Evolutionary conservation across 1,140 invertebrate species (phyloP).

Genomic region (Tribolium madens): DNA sequence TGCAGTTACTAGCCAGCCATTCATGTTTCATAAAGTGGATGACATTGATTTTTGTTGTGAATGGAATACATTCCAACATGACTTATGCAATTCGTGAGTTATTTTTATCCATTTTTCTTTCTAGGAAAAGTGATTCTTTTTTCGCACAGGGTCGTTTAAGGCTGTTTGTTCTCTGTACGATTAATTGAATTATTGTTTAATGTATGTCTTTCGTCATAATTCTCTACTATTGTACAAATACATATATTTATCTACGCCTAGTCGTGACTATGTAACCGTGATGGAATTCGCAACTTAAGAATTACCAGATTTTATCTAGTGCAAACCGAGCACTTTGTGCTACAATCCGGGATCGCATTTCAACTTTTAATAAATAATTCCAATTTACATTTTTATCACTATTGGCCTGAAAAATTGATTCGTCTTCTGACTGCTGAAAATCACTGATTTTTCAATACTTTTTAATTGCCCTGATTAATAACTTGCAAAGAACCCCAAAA

Average conservation of each 20-base stretch:
- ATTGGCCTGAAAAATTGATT: too few species aligned
- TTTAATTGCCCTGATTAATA: too few species aligned
- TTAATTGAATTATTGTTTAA: not conserved
- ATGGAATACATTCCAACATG: slow-evolving; percentile 41
- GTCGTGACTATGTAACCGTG: slow-evolving; percentile 25
- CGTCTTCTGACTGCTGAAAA: too few species aligned
- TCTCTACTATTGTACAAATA: not conserved
- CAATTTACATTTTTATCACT: too few species aligned
- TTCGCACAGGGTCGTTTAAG: slow-evolving; percentile 7
- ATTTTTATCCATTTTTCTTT: slow-evolving; percentile 40
- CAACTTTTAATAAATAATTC: not conserved
- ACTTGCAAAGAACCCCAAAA: too few species aligned
- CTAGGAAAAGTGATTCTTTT: slow-evolving; percentile 10
- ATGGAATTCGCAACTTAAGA: slow-evolving; percentile 24
- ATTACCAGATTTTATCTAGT: not conserved
- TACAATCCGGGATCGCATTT: not conserved
- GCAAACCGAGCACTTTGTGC: not conserved
- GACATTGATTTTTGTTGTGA: slow-evolving; percentile 49
- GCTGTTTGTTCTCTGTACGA: not conserved
- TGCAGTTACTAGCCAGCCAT: slow-evolving; percentile 40
- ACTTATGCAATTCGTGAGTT: slow-evolving; percentile 38
- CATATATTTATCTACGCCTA: not conserved
- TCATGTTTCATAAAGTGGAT: slow-evolving; percentile 47
- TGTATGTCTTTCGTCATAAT: not conserved
- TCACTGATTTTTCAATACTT: too few species aligned